Percentiles rank a stretch among this genome's conserved stretches.
phyloP scores from a whole-genome alignment of 37 sponge, comb jelly and placozoan species.

The Beroe forskalii region DNA sequence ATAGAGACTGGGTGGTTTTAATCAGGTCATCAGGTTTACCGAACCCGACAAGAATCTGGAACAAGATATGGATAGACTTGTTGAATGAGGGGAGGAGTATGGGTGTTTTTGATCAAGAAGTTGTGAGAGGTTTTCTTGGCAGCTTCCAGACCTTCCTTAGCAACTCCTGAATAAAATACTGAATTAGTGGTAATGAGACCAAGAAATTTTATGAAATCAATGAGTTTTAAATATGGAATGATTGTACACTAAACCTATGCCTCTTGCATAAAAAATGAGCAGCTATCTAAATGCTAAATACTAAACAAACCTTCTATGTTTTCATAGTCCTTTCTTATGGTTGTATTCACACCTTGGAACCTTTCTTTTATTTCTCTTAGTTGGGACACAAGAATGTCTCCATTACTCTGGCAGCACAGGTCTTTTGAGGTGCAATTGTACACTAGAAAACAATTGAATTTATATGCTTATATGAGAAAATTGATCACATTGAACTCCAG shows the following conservation, averaged over 20 bases:
- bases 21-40: not conserved
- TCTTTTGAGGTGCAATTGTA: not conserved
- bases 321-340: not conserved
- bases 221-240: no score
- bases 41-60: not conserved
- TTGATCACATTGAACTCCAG: no score
- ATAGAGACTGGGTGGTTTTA: not conserved
- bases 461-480: no score
- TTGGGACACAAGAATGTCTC: not conserved
- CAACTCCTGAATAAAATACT: no score
- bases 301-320: slow-evolving; percentile 10
- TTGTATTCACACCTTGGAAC: not conserved
- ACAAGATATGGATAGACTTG: not conserved
- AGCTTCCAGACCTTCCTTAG: no score
- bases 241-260: no score
- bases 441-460: not conserved
- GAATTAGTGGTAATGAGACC: no score
- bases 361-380: not conserved
- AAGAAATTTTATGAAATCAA: no score
- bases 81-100: not conserved
- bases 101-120: not conserved
- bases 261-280: no score
- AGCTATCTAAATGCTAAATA: no score
- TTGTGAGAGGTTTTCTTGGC: slow-evolving; percentile 9
- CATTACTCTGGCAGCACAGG: not conserved